These are phyloP conservation scores for Phataginus tetradactyla DNA, from an alignment of 2,797 vertebrate species.

Conservation along the genomic window DNA sequence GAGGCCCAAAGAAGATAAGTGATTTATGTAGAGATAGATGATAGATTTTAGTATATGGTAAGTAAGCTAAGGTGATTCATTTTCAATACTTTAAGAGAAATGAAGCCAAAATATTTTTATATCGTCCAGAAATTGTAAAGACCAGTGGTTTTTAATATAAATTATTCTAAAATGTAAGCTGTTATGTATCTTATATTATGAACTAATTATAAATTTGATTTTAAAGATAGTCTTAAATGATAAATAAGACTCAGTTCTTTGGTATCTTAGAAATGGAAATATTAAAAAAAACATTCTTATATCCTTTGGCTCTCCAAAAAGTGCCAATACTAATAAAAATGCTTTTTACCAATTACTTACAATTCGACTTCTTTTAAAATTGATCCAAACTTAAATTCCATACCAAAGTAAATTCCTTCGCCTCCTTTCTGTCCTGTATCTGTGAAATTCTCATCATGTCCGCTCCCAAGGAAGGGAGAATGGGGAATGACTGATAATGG, in stretches of 20 bases:
- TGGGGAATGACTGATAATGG: background rate
- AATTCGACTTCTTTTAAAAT: conserved; percentile 46
- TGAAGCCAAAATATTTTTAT: conserved; percentile 7
- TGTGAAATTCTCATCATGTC: background rate
- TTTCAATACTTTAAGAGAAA: conserved; percentile 44
- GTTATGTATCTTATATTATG: conserved; percentile 17
- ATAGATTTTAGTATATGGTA: background rate
- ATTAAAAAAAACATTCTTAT: background rate
- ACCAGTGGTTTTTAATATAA: conserved; percentile 47
- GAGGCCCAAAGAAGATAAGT: background rate
- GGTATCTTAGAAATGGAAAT: conserved; percentile 50
- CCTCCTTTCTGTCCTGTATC: background rate
- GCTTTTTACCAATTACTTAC: conserved; percentile 30
- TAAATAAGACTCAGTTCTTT: conserved; percentile 61
- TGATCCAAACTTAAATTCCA: conserved; percentile 12
- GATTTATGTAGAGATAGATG: background rate
- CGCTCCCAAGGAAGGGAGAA: background rate
- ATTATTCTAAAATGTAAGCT: conserved; percentile 23
- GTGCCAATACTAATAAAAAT: conserved; percentile 56
- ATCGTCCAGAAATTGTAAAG: conserved; percentile 18
- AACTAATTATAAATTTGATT: conserved; percentile 52
- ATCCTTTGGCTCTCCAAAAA: conserved; percentile 1
- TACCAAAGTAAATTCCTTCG: conserved; percentile 45
- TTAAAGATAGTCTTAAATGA: conserved; percentile 47
- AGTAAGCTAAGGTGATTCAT: background rate